Evolutionary conservation across 1,140 invertebrate species (phyloP).

Genomic region (Lucilia cuprina): DNA sequence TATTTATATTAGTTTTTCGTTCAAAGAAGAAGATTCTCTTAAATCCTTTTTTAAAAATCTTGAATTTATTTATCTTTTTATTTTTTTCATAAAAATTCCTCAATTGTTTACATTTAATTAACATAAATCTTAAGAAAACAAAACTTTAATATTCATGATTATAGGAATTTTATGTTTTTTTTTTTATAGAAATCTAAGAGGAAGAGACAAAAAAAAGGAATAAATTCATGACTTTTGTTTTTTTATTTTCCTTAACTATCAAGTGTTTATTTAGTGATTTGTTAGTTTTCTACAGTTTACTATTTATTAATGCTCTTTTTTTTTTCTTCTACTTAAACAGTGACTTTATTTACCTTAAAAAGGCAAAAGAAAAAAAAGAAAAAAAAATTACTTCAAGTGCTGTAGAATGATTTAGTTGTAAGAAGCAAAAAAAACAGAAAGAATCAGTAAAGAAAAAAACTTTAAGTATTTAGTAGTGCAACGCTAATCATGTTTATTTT

Average conservation of each 20-base stretch:
- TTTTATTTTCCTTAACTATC: background rate
- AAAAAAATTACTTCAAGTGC: background rate
- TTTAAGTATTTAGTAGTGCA: conserved; percentile 29
- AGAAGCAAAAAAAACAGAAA: too few species aligned
- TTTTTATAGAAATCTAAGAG: too few species aligned
- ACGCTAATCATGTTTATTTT: conserved; percentile 35
- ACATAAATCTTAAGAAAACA: conserved; percentile 6
- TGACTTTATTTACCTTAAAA: background rate
- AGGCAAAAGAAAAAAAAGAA: background rate
- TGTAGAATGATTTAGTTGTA: background rate
- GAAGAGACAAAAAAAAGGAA: background rate
- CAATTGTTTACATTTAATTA: background rate
- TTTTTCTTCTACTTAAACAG: background rate
- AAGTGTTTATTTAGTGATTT: conserved; percentile 12
- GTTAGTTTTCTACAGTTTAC: background rate
- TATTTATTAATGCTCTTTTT: background rate
- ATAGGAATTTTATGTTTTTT: too few species aligned
- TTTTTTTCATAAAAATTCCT: background rate
- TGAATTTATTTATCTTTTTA: too few species aligned
- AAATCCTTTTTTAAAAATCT: too few species aligned
- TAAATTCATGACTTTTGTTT: background rate
- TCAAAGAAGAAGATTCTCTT: too few species aligned
- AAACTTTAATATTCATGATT: background rate
- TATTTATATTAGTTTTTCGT: too few species aligned
- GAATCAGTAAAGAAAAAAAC: background rate